These are phyloP conservation scores for Hystrix brachyura DNA, from an alignment of 2,113 vertebrate species.

Conservation along the genomic window DNA sequence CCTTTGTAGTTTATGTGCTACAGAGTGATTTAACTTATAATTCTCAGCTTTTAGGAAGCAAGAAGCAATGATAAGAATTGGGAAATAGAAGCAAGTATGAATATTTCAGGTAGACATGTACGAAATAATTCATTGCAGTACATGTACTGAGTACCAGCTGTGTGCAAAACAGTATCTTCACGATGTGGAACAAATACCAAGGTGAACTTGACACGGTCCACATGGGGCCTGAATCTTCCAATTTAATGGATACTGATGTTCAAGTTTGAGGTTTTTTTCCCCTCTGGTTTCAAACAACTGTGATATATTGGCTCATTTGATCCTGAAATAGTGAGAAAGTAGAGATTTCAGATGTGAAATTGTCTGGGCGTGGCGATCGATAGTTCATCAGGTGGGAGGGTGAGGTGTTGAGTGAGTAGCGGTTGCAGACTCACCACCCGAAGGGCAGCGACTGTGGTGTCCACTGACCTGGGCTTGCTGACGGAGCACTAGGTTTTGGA, in stretches of 20 bases:
- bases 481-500: background rate
- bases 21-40: constrained; percentile 16
- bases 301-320: background rate
- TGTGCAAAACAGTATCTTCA: background rate
- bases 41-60: constrained; percentile 21
- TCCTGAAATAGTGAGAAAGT: background rate
- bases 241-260: background rate
- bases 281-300: background rate
- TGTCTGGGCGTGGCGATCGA: background rate
- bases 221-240: constrained; percentile 4
- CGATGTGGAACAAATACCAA: constrained; percentile 6
- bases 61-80: background rate
- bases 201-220: background rate
- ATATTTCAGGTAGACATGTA: constrained; percentile 13
- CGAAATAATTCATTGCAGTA: background rate
- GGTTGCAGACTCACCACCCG: background rate
- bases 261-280: background rate
- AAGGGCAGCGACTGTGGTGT: background rate
- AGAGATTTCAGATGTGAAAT: constrained; percentile 33
- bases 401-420: background rate
- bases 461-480: background rate
- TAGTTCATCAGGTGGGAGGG: background rate
- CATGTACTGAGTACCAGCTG: background rate
- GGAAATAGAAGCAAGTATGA: constrained; percentile 16
- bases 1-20: background rate